phyloP scores from a whole-genome alignment of 2,888 invertebrate species.

The Flexamia atlantica region DNA sequence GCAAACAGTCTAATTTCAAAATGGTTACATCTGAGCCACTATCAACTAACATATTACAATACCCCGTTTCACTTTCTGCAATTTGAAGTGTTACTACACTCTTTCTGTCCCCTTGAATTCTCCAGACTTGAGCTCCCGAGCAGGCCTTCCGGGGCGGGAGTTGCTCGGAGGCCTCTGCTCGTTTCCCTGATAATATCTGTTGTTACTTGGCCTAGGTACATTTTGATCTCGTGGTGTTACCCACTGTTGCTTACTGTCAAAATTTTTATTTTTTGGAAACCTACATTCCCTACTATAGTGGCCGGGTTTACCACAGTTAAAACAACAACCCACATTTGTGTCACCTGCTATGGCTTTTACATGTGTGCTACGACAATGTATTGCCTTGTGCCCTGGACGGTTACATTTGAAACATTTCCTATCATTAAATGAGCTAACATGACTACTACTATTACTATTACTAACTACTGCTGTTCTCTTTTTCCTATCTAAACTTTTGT shows the following conservation, averaged over 20 bases:
- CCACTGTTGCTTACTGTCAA: too few relatives aligned
- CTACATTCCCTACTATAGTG: slow-evolving; percentile 1
- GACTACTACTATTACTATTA: neutral
- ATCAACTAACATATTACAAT: slow-evolving; percentile 29
- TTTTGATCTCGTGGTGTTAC: too few relatives aligned
- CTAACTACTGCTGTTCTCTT: neutral
- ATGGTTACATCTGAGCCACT: slow-evolving; percentile 25
- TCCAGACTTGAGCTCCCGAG: slow-evolving; percentile 7
- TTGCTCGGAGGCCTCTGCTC: neutral
- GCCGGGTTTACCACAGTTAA: slow-evolving; percentile 32
- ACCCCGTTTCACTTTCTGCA: neutral
- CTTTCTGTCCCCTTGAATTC: slow-evolving; percentile 19
- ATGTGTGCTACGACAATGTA: neutral
- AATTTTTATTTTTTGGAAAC: neutral
- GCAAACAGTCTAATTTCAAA: slow-evolving; percentile 13
- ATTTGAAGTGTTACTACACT: neutral
- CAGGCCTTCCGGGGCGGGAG: slow-evolving; percentile 20
- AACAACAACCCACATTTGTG: neutral
- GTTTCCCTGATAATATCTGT: slow-evolving; percentile 8
- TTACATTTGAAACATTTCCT: slow-evolving; percentile 30
- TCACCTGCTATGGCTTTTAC: neutral
- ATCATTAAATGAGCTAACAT: neutral
- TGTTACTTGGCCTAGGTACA: too few relatives aligned
- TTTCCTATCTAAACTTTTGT: neutral
- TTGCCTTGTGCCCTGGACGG: slow-evolving; percentile 7